These are phyloP conservation scores for Atlantisia rogersi DNA, from an alignment of 2,113 vertebrate genomes.

Conservation along the genomic window DNA sequence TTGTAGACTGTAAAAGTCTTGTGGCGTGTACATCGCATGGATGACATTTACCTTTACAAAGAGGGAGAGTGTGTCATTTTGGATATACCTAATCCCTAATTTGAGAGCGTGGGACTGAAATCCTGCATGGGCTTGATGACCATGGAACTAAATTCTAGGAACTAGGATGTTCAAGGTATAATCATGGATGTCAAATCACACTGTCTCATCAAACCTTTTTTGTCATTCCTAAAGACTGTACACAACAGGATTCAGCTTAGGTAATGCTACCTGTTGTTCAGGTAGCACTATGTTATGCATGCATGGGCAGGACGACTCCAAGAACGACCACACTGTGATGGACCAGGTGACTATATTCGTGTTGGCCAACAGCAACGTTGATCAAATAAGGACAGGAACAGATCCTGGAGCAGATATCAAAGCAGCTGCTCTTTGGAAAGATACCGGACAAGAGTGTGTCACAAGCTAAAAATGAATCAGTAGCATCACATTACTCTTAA, in stretches of 20 bases:
- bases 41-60: not conserved
- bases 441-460: not conserved
- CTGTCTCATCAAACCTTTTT: not conserved
- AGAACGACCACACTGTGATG: not conserved
- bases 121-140: not conserved
- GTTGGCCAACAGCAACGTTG: not conserved
- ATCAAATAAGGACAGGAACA: not conserved
- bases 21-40: not conserved
- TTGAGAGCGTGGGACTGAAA: not conserved
- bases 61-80: not conserved
- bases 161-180: not conserved
- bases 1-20: not conserved
- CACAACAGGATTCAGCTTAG: not conserved
- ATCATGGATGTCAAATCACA: not conserved
- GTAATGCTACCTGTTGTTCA: not conserved
- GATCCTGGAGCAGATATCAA: not conserved
- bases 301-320: not conserved
- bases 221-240: not conserved
- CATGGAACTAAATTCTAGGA: not conserved
- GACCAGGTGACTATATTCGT: not conserved
- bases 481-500: not conserved
- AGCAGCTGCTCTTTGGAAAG: not conserved
- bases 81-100: not conserved
- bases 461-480: not conserved
- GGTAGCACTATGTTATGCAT: rapidly evolving